Percentiles rank a stretch among this genome's conserved stretches.
These are phyloP conservation scores for Triops longicaudatus DNA, from an alignment of 1,140 invertebrate species.

Conservation along the genomic window DNA sequence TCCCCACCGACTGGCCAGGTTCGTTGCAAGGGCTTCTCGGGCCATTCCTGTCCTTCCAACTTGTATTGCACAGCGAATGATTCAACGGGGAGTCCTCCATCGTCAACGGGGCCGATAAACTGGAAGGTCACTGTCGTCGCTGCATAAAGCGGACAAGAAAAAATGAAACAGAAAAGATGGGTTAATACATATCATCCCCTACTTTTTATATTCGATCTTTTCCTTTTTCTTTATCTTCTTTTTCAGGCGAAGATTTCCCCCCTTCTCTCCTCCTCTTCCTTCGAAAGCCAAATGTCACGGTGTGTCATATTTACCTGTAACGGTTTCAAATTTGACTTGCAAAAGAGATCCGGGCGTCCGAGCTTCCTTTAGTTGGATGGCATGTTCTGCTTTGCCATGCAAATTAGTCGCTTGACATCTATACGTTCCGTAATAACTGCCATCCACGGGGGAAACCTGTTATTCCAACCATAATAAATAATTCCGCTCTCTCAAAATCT, in stretches of 20 bases:
- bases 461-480: conserved; percentile 24
- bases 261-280: neutral
- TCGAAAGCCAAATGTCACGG: conserved; percentile 16
- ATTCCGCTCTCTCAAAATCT: neutral
- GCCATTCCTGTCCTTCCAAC: conserved; percentile 45
- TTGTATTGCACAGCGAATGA: conserved; percentile 67
- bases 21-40: conserved; percentile 51
- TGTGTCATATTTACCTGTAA: conserved; percentile 44
- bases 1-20: conserved; percentile 62
- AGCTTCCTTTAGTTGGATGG: conserved; percentile 64
- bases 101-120: conserved; percentile 58
- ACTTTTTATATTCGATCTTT: neutral
- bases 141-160: conserved; percentile 30
- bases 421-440: conserved; percentile 62
- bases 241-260: conserved; percentile 19
- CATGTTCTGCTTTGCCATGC: conserved; percentile 55
- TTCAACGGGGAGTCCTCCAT: conserved; percentile 62
- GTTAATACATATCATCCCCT: neutral
- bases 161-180: neutral
- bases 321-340: conserved; percentile 51
- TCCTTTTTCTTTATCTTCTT: neutral
- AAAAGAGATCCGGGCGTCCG: conserved; percentile 45
- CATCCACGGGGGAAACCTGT: conserved; percentile 52
- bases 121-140: conserved; percentile 75
- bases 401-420: conserved; percentile 71